Conservation (phyloP, 2,888 invertebrate genomes). For the Netelia melanura region DNA sequence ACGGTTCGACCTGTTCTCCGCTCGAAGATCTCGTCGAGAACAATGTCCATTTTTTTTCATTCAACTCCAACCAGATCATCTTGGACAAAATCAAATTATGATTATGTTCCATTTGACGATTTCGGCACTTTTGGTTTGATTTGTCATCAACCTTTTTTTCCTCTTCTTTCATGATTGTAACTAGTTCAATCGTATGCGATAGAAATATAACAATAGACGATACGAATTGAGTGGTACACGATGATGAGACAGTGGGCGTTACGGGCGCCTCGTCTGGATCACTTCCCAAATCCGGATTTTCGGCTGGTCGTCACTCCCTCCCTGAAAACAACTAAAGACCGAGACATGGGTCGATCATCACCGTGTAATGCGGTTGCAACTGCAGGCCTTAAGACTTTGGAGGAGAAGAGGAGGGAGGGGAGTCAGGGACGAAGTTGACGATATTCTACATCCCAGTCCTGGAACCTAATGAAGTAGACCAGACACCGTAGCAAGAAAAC, state of each 20-base stretch:
- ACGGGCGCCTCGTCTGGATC: slow-evolving; percentile 21
- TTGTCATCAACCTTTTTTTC: background rate
- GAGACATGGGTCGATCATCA: slow-evolving; percentile 15
- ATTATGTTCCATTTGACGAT: too few relatives aligned
- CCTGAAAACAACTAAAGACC: background rate
- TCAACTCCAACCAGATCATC: too few relatives aligned
- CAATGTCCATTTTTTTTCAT: too few relatives aligned
- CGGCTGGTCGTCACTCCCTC: slow-evolving; percentile 21
- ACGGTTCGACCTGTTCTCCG: slow-evolving; percentile 1
- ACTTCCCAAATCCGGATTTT: slow-evolving; percentile 57
- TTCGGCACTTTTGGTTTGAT: background rate
- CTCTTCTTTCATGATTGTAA: background rate
- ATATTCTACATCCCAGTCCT: background rate
- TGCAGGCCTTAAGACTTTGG: background rate
- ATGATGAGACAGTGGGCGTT: slow-evolving; percentile 34
- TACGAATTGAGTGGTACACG: slow-evolving; percentile 32
- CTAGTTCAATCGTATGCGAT: background rate
- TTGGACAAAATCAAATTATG: too few relatives aligned
- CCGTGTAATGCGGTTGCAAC: slow-evolving; percentile 1
- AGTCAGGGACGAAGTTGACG: slow-evolving; percentile 23
- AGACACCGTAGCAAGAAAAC: slow-evolving; percentile 72
- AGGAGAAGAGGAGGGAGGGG: slow-evolving; percentile 50
- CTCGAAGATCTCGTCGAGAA: background rate
- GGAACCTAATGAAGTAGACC: slow-evolving; percentile 79
- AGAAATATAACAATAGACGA: slow-evolving; percentile 4